Percentiles rank a stretch among this genome's conserved stretches.
Conservation (phyloP, 2,113 vertebrate species). For the Brachirus orientalis region DNA sequence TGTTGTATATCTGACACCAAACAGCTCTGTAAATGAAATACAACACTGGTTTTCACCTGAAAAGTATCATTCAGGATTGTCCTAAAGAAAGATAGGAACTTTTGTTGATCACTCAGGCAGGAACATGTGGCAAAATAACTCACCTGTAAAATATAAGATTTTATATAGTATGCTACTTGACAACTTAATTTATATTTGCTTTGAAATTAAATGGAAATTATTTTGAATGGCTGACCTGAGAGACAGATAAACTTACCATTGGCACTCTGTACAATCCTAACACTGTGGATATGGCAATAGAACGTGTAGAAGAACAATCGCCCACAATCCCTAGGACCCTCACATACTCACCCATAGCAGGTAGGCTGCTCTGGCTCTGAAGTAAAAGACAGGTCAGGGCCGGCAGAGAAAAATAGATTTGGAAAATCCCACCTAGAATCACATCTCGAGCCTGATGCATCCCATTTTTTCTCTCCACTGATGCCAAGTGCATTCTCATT, state of each 20-base stretch:
- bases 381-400: constrained; percentile 48
- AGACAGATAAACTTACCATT: constrained; percentile 55
- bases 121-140: constrained; percentile 51
- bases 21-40: neutral
- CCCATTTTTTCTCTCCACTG: too few relatives aligned
- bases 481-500: too few relatives aligned
- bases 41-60: constrained; percentile 14
- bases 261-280: constrained; percentile 73
- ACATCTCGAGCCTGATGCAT: constrained; percentile 59
- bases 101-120: constrained; percentile 15
- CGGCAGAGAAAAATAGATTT: constrained; percentile 38
- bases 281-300: constrained; percentile 72
- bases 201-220: too few relatives aligned
- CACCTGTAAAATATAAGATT: constrained; percentile 7
- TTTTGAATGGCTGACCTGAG: too few relatives aligned
- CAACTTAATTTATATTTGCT: neutral
- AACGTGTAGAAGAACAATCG: constrained; percentile 69
- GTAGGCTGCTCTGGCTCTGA: constrained; percentile 40
- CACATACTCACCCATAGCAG: constrained; percentile 51
- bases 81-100: constrained; percentile 47
- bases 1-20: neutral
- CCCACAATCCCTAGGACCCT: constrained; percentile 72
- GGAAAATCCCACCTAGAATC: constrained; percentile 59
- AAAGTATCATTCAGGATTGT: constrained; percentile 43
- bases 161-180: neutral